Evolutionary conservation across 2,888 invertebrate species (phyloP).

Genomic region (Monoplex corrugatus): DNA sequence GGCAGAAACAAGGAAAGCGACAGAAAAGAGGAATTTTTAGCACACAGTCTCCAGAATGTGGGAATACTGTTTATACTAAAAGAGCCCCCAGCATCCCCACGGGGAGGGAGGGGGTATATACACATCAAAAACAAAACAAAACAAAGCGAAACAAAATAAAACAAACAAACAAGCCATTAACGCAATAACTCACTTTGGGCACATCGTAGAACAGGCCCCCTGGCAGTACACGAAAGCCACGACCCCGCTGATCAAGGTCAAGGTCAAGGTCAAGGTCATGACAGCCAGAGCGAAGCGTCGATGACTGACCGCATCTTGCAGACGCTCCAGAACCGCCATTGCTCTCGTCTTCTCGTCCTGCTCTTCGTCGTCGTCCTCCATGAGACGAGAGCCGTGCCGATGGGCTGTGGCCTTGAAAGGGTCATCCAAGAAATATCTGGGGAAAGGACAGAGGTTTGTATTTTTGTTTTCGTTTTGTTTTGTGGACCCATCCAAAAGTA

Average conservation of each 20-base stretch:
- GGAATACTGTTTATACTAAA: no score
- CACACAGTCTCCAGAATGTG: no score
- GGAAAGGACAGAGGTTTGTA: not conserved
- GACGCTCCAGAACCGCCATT: not conserved
- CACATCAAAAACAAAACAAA: no score
- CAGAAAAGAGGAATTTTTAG: no score
- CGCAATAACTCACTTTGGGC: slow-evolving; percentile 9
- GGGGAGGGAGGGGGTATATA: no score
- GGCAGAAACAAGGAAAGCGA: no score
- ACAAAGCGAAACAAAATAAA: no score
- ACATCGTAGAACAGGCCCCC: slow-evolving; percentile 1
- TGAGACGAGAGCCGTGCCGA: slow-evolving; percentile 14
- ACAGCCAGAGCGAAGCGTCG: not conserved
- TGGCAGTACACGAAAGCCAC: slow-evolving; percentile 5
- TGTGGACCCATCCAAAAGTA: no score
- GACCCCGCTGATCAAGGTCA: not conserved
- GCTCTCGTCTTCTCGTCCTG: not conserved
- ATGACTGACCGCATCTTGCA: not conserved
- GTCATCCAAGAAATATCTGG: slow-evolving; percentile 50
- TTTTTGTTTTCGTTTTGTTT: no score
- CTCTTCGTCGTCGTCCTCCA: slow-evolving; percentile 36
- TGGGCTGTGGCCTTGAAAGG: slow-evolving; percentile 49
- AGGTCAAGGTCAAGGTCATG: slow-evolving; percentile 22
- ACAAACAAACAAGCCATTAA: no score
- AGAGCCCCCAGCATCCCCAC: no score